Conservation (phyloP, 1,140 invertebrate species). For the Conopomorpha cramerella region DNA sequence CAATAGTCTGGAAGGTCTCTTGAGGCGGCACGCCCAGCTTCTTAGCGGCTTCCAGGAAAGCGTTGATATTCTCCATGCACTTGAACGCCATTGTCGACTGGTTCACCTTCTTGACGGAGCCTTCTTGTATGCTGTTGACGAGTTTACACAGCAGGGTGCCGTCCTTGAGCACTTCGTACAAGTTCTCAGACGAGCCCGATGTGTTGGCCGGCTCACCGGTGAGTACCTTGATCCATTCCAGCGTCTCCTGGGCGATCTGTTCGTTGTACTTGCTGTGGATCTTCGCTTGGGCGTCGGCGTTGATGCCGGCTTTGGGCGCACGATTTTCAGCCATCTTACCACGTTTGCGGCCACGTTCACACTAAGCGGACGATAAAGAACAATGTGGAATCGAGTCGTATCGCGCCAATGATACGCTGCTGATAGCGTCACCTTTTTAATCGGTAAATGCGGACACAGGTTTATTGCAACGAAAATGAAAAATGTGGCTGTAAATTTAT, state of each 20-base stretch:
- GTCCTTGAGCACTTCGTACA: constrained; percentile 85
- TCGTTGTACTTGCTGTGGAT: constrained; percentile 95
- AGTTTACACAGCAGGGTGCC: constrained; percentile 84
- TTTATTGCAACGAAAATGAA: too few species aligned
- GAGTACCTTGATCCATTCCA: constrained; percentile 89
- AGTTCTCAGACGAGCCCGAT: constrained; percentile 85
- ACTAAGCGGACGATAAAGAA: constrained; percentile 23
- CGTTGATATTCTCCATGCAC: constrained; percentile 99
- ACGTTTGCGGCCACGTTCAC: constrained; percentile 35
- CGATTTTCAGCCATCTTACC: constrained; percentile 46
- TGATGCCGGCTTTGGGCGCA: constrained; percentile 49
- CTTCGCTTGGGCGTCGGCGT: constrained; percentile 55
- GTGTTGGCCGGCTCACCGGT: constrained; percentile 80
- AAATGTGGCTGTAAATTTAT: too few species aligned
- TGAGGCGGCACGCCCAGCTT: constrained; percentile 90
- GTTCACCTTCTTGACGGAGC: constrained; percentile 87
- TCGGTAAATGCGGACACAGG: too few species aligned
- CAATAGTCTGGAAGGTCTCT: constrained; percentile 96
- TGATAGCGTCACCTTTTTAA: too few species aligned
- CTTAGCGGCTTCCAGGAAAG: constrained; percentile 85
- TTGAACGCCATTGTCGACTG: constrained; percentile 90
- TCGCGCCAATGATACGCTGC: constrained; percentile 22
- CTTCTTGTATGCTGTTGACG: constrained; percentile 80
- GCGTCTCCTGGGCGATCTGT: constrained; percentile 83
- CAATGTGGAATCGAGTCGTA: too few species aligned